Base-by-base conservation (phyloP, 1,140 invertebrate genomes). In the Reticulitermes speratus region DNA sequence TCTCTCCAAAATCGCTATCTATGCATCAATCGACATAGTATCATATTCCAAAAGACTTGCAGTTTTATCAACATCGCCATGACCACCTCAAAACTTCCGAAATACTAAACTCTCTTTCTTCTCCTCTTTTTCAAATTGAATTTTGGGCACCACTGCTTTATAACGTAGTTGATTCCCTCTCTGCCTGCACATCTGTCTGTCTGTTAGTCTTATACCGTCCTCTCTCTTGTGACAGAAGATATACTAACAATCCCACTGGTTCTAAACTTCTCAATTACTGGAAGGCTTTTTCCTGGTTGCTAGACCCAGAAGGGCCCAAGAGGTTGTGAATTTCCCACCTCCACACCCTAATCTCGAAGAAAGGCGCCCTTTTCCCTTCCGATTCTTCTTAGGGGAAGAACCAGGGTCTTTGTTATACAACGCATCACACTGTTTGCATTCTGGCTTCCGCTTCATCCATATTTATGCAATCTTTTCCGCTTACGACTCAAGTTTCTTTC, bases 251-350 rank as follows among this genome's bases (percentile, higher is more conserved):
- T 75, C 65, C 65, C 65, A 75, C 30, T 30, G 65, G 65, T 75
- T 75, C 65, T 75, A 75, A 75, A 75, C 25, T 75, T 75, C 65
- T 75, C 65, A 75, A 75, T 75, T 75, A 75, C 65, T 75, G n/a
- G 65, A 75, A 75, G 65, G 65, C 65, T 75, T 25, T 14, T 75
- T 75, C n/a, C 65, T 30, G 30, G 7, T 2, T 30, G 7, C 25
- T 14, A 75, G n/a, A 14, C 8, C 65, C 65, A 25, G n/a, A 30
- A 75, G 65, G 65, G 65, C n/a, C 25, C 65, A 75, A 75, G 65
- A 75, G 25, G 65, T 75, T 75, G 65, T 75, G 65, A 75, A 75
- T 25, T 75, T 25, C 65, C 59, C 59, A 9, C 19, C 25, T 6
- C 65, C 65, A 25, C 25, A 25, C 65, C n/a, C 3, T 30, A 75